Evolutionary conservation across 2,797 vertebrate species (phyloP).

Genomic region (Anguilla megastoma): DNA sequence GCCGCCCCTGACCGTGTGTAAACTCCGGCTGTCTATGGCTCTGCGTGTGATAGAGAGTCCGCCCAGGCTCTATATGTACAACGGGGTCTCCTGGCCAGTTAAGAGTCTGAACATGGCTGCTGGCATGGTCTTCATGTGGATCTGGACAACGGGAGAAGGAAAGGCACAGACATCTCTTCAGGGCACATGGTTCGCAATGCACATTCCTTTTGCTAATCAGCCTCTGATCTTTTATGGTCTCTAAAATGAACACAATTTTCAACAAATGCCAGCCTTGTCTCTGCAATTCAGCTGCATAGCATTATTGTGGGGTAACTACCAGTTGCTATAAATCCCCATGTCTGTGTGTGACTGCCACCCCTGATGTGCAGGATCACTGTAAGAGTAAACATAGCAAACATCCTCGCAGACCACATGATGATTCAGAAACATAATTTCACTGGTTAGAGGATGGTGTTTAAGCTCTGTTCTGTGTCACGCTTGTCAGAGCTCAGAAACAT

Average conservation of each 20-base stretch:
- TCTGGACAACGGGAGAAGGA: constrained; percentile 68
- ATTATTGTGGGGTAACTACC: too few species aligned
- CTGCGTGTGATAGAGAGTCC: constrained; percentile 42
- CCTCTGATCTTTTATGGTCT: neutral
- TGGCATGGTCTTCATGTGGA: constrained; percentile 99
- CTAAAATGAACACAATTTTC: neutral
- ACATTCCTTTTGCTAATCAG: neutral
- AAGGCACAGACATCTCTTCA: neutral
- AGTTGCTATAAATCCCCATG: neutral
- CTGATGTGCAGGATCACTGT: neutral
- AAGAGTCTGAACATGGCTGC: constrained; percentile 99
- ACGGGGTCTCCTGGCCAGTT: constrained; percentile 95
- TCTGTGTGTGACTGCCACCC: neutral
- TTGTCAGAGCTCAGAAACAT: neutral
- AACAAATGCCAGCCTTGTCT: neutral
- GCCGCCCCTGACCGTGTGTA: constrained; percentile 40
- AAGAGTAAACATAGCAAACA: neutral
- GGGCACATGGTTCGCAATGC: neutral
- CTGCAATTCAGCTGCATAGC: neutral
- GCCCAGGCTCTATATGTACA: constrained; percentile 84
- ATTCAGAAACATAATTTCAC: neutral
- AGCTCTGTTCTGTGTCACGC: neutral
- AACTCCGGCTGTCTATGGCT: constrained; percentile 38
- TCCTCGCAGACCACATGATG: neutral
- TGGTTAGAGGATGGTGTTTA: neutral